Conservation (phyloP, 30 jellyfish, hydroid and myxozoan genomes). For the Nemopilema nomurai region DNA sequence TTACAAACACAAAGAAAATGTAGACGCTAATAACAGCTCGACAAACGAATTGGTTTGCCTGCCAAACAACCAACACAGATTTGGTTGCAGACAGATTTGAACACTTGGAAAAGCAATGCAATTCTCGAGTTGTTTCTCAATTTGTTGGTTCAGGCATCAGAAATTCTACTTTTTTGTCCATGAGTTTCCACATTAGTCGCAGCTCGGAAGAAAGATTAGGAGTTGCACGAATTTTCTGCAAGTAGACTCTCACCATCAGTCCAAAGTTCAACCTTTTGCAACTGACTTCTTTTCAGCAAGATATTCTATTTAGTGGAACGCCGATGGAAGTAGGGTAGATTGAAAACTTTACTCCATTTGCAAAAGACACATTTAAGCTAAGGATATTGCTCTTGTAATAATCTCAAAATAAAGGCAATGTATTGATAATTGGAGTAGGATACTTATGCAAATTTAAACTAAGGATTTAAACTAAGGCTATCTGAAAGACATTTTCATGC, state of each 20-base stretch:
- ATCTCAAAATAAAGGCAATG: no score
- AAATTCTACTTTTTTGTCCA: neutral
- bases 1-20: neutral
- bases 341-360: no score
- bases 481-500: no score
- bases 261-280: neutral
- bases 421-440: no score
- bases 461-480: no score
- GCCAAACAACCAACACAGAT: neutral
- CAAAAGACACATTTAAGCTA: no score
- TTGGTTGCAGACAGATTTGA: neutral
- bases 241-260: neutral
- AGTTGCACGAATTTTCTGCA: neutral
- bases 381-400: no score
- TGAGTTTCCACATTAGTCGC: neutral
- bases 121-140: neutral
- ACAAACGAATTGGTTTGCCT: neutral
- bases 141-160: neutral
- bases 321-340: no score
- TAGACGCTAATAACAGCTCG: neutral
- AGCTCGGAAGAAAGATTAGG: neutral
- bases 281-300: neutral
- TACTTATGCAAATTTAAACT: no score
- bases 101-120: conserved; percentile 9
- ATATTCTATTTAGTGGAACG: neutral